Evolutionary conservation across 2,113 vertebrate genomes (phyloP).

Genomic region (Gallinago media): DNA sequence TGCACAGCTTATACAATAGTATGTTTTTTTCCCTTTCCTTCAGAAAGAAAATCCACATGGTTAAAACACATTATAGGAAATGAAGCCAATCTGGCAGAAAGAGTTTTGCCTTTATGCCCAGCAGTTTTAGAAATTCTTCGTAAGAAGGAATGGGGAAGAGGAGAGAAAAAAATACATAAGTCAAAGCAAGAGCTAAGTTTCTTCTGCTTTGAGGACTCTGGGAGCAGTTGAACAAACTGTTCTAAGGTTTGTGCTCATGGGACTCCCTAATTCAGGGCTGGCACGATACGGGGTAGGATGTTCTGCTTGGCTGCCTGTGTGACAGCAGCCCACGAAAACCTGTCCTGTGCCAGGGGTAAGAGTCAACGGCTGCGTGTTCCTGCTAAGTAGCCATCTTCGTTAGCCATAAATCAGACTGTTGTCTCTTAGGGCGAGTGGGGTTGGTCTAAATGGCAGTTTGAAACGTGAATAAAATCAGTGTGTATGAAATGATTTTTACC

Average conservation of each 20-base stretch:
- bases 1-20: slow-evolving; percentile 36
- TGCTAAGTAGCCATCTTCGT: neutral
- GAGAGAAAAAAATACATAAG: neutral
- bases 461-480: neutral
- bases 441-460: neutral
- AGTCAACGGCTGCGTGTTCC: neutral
- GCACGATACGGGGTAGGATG: neutral
- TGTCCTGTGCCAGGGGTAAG: neutral
- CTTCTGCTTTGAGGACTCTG: neutral
- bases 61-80: neutral
- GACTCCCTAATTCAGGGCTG: neutral
- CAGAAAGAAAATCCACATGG: neutral
- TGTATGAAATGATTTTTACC: neutral
- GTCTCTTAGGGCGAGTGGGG: rapidly evolving
- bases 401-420: rapidly evolving
- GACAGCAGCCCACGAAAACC: neutral
- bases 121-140: neutral
- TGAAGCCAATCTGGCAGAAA: neutral
- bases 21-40: neutral
- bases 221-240: neutral
- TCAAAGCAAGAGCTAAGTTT: neutral
- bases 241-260: neutral
- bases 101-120: neutral
- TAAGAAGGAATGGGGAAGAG: neutral
- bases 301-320: neutral